A percentile compares a stretch with the other conserved stretches of the same genome.
Evolutionary conservation across 2,113 vertebrate genomes (phyloP).

Genomic region (Syngnathus typhle): DNA sequence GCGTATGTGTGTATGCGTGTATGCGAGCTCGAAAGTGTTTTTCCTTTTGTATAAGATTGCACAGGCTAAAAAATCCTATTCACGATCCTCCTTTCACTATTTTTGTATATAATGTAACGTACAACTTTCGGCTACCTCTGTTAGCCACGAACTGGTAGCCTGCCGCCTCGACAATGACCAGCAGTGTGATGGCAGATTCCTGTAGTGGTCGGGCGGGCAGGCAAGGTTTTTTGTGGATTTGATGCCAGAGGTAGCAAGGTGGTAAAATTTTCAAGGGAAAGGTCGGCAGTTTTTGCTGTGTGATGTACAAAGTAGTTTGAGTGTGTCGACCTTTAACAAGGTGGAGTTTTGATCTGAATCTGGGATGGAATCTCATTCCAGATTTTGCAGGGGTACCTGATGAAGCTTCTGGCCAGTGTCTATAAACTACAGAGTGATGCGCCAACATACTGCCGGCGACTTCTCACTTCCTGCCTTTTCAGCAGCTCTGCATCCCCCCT

Average conservation of each 20-base stretch:
- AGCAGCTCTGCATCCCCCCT: slow-evolving; percentile 38
- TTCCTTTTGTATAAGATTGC: too few relatives aligned
- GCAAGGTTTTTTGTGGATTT: background rate
- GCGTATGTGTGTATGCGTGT: background rate
- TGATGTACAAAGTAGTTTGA: background rate
- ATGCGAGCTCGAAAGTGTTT: too few relatives aligned
- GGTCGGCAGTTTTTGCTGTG: background rate
- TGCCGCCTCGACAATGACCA: too few relatives aligned
- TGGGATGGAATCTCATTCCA: background rate
- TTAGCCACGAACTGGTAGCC: too few relatives aligned
- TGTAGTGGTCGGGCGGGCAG: background rate
- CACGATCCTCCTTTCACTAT: too few relatives aligned
- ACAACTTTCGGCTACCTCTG: too few relatives aligned
- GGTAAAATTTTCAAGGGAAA: background rate
- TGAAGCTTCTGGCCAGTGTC: background rate
- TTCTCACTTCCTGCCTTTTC: slow-evolving; percentile 11
- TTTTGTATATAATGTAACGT: too few relatives aligned
- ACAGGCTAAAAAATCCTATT: too few relatives aligned
- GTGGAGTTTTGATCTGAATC: background rate
- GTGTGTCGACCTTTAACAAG: background rate
- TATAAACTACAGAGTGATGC: slow-evolving; percentile 12
- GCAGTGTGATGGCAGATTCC: background rate
- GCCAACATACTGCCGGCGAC: background rate
- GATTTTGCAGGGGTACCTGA: background rate
- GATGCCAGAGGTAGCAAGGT: background rate